These are phyloP conservation scores for Tetrao urogallus DNA, from an alignment of 2,113 vertebrate genomes.

Conservation along the genomic window DNA sequence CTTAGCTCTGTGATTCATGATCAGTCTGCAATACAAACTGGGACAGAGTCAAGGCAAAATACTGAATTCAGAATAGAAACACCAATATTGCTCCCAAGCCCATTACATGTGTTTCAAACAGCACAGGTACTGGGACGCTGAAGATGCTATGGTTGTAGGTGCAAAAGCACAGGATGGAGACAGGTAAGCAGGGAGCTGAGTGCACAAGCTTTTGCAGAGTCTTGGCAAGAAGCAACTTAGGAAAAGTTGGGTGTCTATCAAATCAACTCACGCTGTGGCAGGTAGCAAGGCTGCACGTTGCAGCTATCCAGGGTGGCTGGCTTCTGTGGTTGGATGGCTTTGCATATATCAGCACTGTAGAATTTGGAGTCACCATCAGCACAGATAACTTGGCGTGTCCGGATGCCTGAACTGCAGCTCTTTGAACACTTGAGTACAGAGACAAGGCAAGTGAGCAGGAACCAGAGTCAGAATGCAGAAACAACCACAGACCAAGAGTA, in stretches of 20 bases:
- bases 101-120: neutral
- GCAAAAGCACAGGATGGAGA: neutral
- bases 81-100: neutral
- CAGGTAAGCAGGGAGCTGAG: neutral
- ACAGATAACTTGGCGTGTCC: conserved; percentile 91
- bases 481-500: neutral
- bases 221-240: neutral
- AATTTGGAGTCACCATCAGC: conserved; percentile 80
- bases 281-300: conserved; percentile 88
- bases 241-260: neutral
- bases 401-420: conserved; percentile 87
- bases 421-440: conserved; percentile 85
- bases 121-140: neutral
- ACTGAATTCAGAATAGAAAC: neutral
- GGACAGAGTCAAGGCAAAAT: neutral
- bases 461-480: neutral
- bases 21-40: neutral
- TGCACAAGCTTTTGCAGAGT: neutral
- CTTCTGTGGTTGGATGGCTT: conserved; percentile 68
- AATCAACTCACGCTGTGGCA: conserved; percentile 84
- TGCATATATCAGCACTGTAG: conserved; percentile 80
- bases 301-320: conserved; percentile 85
- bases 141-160: neutral
- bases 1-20: neutral
- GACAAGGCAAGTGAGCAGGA: neutral